Evolutionary conservation across 2,113 vertebrate species (phyloP), one percentile per base, ranked within the genome.

Genomic region (Bagarius yarrelli): DNA sequence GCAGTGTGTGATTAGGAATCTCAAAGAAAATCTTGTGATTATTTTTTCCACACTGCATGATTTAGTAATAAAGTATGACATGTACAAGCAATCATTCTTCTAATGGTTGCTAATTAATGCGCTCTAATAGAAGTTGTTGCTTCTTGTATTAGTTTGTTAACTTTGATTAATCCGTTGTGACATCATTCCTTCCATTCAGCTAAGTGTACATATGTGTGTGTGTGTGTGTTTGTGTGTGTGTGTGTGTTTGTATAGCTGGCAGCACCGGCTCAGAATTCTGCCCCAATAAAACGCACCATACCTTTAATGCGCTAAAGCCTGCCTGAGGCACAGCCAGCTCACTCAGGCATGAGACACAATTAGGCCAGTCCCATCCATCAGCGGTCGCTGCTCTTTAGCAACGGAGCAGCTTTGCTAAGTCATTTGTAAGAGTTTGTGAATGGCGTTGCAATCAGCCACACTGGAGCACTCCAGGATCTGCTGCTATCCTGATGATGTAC

Each of bases 201-300:
- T 83, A 84, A 85, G 86, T 89, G 25, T 60, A 86, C 87, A 87
- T 11, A 6, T 52, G n/a, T 52, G 40, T 25, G 40, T 70, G 67
- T 70, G 36, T 14, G 32, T 40, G 57, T 60, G 57, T 27, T 23
- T 59, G 56, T 25, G 56, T 59, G 56, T 59, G 75, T 87, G 88
- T 40, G 64, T 67, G 88, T 86, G 88, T 81, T 87, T 89, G 88
- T 85, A 82, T 53, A 59, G 71, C 76, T 76, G 78, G 83, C 67
- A 79, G 84, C 85, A 85, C 67, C 1, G 72, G 34, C 80, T 81
- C 15, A 30, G 70, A 63, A 81, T 83, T 52, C 81, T 69, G 71
- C 75, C 70, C 59, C 78, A 55, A 72, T 75, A 72, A 66, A 30
- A 75, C n/a, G 8, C 71, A 56, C 44, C 36, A 73, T 23, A 8